A percentile compares a stretch with the other conserved stretches of the same genome.
Conservation (phyloP, 2,113 vertebrate species). For the Rhizomys pruinosus region DNA sequence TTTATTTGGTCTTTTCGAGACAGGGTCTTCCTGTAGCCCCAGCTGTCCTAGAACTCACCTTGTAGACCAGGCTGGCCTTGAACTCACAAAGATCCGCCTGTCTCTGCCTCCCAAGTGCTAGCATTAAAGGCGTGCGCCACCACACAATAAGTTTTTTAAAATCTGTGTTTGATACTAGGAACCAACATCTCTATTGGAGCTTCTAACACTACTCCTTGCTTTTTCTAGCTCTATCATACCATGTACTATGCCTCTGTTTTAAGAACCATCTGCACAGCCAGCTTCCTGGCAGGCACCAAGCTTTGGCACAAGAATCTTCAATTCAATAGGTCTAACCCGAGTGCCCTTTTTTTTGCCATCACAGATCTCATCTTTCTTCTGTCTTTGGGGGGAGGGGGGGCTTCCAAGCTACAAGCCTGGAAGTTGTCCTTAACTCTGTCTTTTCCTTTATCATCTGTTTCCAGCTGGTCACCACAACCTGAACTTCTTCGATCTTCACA, state of each 20-base stretch:
- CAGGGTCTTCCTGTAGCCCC: too few relatives aligned
- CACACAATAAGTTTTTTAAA: background rate
- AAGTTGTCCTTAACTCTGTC: background rate
- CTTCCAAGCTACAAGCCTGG: background rate
- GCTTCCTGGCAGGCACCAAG: background rate
- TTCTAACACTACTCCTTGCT: background rate
- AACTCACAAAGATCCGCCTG: too few relatives aligned
- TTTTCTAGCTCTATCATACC: background rate
- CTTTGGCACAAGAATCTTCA: background rate
- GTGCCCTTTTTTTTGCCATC: background rate
- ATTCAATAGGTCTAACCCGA: background rate
- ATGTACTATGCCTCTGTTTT: background rate
- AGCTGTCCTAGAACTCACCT: too few relatives aligned
- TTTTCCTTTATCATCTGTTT: background rate
- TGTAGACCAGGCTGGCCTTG: too few relatives aligned
- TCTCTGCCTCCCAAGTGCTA: too few relatives aligned
- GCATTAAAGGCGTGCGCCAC: background rate
- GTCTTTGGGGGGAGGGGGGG: background rate
- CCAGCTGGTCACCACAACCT: background rate
- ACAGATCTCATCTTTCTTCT: background rate
- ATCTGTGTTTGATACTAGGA: background rate
- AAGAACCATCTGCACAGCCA: background rate
- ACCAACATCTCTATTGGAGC: background rate
- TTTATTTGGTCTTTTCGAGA: too few relatives aligned
- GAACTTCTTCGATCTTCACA: background rate